Conservation (phyloP, 2,113 vertebrate genomes). For the Erythrolamprus reginae region DNA sequence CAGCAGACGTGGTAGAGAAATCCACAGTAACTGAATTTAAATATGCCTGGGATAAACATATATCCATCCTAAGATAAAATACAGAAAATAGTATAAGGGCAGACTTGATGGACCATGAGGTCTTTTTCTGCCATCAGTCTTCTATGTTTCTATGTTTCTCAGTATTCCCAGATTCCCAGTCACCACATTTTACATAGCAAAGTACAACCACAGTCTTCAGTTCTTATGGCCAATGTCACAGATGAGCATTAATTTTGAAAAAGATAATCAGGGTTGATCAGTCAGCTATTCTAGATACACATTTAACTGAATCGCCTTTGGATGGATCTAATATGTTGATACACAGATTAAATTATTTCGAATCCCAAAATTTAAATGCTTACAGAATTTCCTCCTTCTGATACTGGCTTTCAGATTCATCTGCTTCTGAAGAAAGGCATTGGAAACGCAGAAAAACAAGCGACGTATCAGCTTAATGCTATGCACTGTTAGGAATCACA, state of each 20-base stretch:
- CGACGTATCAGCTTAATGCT: too few relatives aligned
- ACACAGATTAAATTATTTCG: background rate
- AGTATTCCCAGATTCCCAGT: background rate
- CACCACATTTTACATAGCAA: background rate
- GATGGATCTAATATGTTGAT: background rate
- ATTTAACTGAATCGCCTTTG: background rate
- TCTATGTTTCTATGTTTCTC: too few relatives aligned
- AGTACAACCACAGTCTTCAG: background rate
- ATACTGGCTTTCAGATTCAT: background rate
- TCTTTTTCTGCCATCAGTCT: too few relatives aligned
- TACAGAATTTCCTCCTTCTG: background rate
- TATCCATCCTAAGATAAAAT: too few relatives aligned
- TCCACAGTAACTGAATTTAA: too few relatives aligned
- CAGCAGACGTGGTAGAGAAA: too few relatives aligned
- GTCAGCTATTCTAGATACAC: conserved; percentile 3
- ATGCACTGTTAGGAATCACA: background rate
- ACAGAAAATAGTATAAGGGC: too few relatives aligned
- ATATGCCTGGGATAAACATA: too few relatives aligned
- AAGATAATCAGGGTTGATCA: conserved; percentile 4
- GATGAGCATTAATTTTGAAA: background rate
- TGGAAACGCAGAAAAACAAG: background rate
- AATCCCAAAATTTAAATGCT: background rate
- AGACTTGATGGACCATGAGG: too few relatives aligned
- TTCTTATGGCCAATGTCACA: background rate
- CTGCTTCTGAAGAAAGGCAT: background rate